Evolutionary conservation across 1,140 invertebrate species (phyloP).

Genomic region (Conus ventricosus): DNA sequence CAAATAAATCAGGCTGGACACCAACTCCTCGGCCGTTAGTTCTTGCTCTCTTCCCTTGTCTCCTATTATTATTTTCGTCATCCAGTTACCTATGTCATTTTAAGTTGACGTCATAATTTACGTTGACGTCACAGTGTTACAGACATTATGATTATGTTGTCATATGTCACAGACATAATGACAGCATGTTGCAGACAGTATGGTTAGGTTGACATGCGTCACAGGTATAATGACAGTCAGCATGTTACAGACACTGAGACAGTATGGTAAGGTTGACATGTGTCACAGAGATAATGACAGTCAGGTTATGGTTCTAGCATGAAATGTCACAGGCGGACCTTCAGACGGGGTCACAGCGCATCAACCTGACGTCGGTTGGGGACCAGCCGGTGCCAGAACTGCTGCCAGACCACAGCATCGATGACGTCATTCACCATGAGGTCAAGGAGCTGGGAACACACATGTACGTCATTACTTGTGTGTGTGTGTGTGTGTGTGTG

Average conservation of each 20-base stretch:
- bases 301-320: neutral
- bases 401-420: slow-evolving; percentile 89
- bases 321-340: slow-evolving; percentile 84
- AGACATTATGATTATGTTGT: no score
- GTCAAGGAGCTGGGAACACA: slow-evolving; percentile 98
- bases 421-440: slow-evolving; percentile 97
- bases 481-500: neutral
- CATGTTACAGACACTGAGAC: neutral
- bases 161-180: no score
- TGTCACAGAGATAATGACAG: neutral
- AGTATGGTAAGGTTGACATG: neutral
- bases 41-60: no score
- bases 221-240: no score
- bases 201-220: no score
- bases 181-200: no score
- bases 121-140: no score
- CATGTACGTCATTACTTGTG: slow-evolving; percentile 81
- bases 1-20: no score
- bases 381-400: slow-evolving; percentile 79
- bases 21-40: no score
- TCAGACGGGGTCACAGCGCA: slow-evolving; percentile 91
- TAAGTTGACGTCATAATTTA: no score
- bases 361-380: slow-evolving; percentile 81
- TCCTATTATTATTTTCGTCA: no score
- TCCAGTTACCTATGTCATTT: no score